Evolutionary conservation across 1,140 invertebrate species (phyloP).

Genomic region (Meloidogyne floridensis): DNA sequence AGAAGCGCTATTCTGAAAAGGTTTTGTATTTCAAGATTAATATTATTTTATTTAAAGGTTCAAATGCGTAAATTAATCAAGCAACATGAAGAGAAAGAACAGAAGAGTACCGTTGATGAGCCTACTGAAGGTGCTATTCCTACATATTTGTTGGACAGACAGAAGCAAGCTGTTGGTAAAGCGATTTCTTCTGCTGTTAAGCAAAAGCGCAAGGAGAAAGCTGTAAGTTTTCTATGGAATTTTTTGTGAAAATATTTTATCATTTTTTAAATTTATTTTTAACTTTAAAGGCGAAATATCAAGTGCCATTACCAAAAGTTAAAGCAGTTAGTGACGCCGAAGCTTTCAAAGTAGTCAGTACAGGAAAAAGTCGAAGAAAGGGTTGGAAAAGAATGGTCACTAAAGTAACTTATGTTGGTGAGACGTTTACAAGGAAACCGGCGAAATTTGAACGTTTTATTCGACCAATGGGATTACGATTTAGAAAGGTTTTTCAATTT

Average conservation of each 20-base stretch:
- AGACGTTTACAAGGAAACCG: conserved; percentile 96
- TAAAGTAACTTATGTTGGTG: conserved; percentile 92
- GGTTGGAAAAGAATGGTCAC: conserved; percentile 99
- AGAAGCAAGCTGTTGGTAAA: conserved; percentile 84
- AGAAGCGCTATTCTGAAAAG: conserved; percentile 93
- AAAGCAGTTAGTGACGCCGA: conserved; percentile 94
- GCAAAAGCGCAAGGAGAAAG: conserved; percentile 99
- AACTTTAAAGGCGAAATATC: conserved; percentile 85
- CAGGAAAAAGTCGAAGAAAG: conserved; percentile 91
- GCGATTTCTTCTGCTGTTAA: conserved; percentile 99
- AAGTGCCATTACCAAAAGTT: conserved; percentile 98
- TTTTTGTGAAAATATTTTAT: background rate
- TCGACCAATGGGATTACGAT: conserved; percentile 91
- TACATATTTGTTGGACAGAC: conserved; percentile 92
- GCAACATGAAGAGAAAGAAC: conserved; percentile 71
- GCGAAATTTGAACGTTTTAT: conserved; percentile 99
- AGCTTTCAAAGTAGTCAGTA: conserved; percentile 91
- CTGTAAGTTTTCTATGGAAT: conserved; percentile 68
- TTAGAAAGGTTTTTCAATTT: conserved; percentile 71
- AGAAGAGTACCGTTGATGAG: conserved; percentile 80
- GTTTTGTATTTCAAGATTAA: conserved; percentile 69
- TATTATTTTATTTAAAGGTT: conserved; percentile 34
- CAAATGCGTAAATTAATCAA: conserved; percentile 66
- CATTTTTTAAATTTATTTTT: background rate
- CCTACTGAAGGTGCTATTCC: conserved; percentile 87